Evolutionary conservation across 2,888 invertebrate species (phyloP).

Genomic region (Amphimallon solstitiale): DNA sequence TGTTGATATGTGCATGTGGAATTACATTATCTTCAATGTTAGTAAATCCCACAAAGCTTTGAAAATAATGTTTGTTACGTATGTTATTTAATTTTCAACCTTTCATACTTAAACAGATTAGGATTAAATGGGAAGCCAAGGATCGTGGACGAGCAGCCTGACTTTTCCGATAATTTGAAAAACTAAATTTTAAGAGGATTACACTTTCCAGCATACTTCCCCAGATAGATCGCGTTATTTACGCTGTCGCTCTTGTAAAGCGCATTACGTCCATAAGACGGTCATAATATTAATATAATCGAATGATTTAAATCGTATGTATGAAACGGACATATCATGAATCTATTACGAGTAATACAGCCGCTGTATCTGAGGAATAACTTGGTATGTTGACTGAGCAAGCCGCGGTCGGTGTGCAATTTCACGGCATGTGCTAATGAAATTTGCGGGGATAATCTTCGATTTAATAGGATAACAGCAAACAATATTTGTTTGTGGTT

Average conservation of each 20-base stretch:
- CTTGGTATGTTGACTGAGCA: not conserved
- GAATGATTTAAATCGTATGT: slow-evolving; percentile 17
- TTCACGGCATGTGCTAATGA: no score
- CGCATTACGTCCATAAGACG: slow-evolving; percentile 28
- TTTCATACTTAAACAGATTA: slow-evolving; percentile 9
- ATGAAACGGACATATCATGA: not conserved
- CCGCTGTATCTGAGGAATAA: not conserved
- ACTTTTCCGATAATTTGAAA: slow-evolving; percentile 18
- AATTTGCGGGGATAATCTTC: no score
- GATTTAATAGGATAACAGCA: no score
- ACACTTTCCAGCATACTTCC: slow-evolving; percentile 9
- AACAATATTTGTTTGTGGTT: no score
- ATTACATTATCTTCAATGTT: no score
- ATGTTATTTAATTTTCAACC: not conserved
- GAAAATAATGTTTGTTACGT: no score
- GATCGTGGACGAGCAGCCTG: not conserved
- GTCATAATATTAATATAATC: slow-evolving; percentile 34
- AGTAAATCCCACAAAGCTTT: no score
- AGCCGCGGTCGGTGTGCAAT: no score
- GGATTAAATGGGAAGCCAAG: slow-evolving; percentile 12
- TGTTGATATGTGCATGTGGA: no score
- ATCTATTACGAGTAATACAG: no score
- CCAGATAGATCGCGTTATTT: slow-evolving; percentile 20
- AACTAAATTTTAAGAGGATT: slow-evolving; percentile 30
- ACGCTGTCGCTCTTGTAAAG: slow-evolving; percentile 9